phyloP scores from a whole-genome alignment of 2,888 invertebrate genomes.

The Patella depressa region DNA sequence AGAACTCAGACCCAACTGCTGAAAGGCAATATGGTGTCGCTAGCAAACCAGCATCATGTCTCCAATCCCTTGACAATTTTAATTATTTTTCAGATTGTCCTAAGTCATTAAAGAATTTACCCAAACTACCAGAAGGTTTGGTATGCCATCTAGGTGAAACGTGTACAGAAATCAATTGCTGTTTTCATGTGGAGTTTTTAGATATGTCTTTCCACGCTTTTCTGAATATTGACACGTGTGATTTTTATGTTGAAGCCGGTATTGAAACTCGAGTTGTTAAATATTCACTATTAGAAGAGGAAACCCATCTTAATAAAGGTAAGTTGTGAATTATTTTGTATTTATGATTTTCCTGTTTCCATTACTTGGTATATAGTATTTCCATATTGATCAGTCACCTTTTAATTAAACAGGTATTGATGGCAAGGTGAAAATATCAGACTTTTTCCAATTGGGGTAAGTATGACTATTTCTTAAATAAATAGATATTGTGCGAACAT shows the following conservation, averaged over 20 bases:
- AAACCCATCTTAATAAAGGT: constrained; percentile 2
- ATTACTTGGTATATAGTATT: too few species aligned
- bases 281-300: background rate
- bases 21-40: background rate
- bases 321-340: too few species aligned
- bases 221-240: constrained; percentile 32
- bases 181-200: constrained; percentile 30
- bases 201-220: constrained; percentile 27
- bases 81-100: background rate
- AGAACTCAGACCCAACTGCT: background rate
- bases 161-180: constrained; percentile 30
- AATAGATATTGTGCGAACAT: too few species aligned
- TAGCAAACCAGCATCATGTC: background rate
- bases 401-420: too few species aligned
- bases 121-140: constrained; percentile 28
- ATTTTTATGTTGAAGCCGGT: constrained; percentile 26
- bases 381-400: too few species aligned
- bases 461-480: too few species aligned
- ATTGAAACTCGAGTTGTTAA: constrained; percentile 16
- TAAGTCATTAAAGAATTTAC: too few species aligned
- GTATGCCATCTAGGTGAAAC: constrained; percentile 31
- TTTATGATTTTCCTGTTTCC: too few species aligned
- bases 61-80: background rate
- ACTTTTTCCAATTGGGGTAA: too few species aligned
- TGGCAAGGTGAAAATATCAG: too few species aligned